Percentiles rank a stretch among this genome's conserved stretches.
Conservation (phyloP, 2,797 vertebrate genomes). For the Enteromius trimaculatus region DNA sequence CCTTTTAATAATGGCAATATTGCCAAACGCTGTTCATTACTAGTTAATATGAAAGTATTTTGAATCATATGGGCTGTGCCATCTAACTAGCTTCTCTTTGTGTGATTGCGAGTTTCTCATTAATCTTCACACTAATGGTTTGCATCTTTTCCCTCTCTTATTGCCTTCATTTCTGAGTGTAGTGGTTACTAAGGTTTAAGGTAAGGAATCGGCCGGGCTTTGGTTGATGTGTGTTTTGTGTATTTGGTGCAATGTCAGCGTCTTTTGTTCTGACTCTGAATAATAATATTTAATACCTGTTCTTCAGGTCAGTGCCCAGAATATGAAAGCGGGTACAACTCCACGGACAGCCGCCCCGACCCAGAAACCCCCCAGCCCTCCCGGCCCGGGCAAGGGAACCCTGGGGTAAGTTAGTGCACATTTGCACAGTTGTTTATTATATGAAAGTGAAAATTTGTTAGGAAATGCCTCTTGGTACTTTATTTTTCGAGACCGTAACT, state of each 20-base stretch:
- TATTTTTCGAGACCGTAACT: neutral
- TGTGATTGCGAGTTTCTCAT: slow-evolving; percentile 67
- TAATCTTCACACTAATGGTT: slow-evolving; percentile 85
- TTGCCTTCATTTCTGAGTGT: slow-evolving; percentile 89
- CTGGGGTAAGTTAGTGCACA: slow-evolving; percentile 86
- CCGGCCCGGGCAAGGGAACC: slow-evolving; percentile 94
- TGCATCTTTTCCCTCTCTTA: slow-evolving; percentile 84
- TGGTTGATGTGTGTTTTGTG: slow-evolving; percentile 23
- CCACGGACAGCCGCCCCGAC: slow-evolving; percentile 96
- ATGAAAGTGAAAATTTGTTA: neutral
- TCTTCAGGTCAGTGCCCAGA: slow-evolving; percentile 93
- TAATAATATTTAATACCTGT: neutral
- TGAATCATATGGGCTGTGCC: neutral
- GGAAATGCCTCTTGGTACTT: neutral
- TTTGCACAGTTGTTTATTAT: neutral
- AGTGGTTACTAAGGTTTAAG: slow-evolving; percentile 99
- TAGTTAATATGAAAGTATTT: neutral
- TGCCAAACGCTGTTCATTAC: neutral
- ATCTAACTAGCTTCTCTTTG: neutral
- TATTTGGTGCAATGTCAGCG: slow-evolving; percentile 23
- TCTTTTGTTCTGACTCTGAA: neutral
- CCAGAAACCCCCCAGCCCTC: slow-evolving; percentile 98
- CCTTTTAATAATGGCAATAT: neutral
- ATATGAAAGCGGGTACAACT: slow-evolving; percentile 91
- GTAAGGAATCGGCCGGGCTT: slow-evolving; percentile 82